Base-by-base conservation (phyloP, 1,140 invertebrate species). In the Penaeus chinensis region DNA sequence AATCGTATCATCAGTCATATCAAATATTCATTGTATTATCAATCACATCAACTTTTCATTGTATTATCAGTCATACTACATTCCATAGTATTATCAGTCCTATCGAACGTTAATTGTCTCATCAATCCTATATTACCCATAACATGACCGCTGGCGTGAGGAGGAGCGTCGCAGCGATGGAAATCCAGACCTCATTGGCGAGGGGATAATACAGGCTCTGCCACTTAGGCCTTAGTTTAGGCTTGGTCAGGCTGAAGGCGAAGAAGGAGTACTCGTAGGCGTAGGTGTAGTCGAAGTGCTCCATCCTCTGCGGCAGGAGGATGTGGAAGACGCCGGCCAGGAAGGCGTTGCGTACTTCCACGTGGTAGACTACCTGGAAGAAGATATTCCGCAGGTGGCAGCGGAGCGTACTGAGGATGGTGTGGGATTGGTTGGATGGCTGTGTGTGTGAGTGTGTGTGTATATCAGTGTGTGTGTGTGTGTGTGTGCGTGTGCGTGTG, bases 141-240 rank as follows among this genome's bases (percentile, higher is more conserved):
- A 62, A 62, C 13, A 77, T 78, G 24, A 74, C 71, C 5, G 32
- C 84, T 22, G 54, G 32, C 37, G 54, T 60, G 5, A 79, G 19
- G 42, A 79, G 3, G 77, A 79, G 4, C 37, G 47, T 42, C 20
- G 18, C 77, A 0, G 13, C 37, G 18, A 42, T 79, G 4, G 77
- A 54, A 20, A 61, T 24, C 85, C 85, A 87, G 42, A 87, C 85
- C 27, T 54, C 3, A 20, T 61, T 24, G 3, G 78, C 47, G 13
- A 87, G 79, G 0, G 85, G 85, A 27, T 87, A 87, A 42, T 87
- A 82, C 8, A 87, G 65, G n/a, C 63, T 62, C 54, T 87, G 85
- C 85, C 85, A 87, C 54, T 87, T 78, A 2, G 85, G 85, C 24
- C 61, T 42, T 0, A 81, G 22, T 8, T 32, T 37, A 16, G 66